Evolutionary conservation across 1,140 invertebrate species (phyloP).

Genomic region (Lepeophtheirus salmonis): DNA sequence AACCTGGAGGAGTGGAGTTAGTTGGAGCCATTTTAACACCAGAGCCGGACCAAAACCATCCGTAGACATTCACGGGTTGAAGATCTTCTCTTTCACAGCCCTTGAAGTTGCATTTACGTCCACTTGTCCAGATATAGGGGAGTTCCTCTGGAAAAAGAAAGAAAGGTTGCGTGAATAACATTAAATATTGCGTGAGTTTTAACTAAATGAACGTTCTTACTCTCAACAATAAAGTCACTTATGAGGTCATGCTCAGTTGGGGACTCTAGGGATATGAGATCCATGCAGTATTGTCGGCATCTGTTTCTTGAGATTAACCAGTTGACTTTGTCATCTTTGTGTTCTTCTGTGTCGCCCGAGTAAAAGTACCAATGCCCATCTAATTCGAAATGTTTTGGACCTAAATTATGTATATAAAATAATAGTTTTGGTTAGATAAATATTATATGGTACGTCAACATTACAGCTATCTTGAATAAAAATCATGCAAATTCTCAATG

Average conservation of each 20-base stretch:
- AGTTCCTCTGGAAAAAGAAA: conserved; percentile 44
- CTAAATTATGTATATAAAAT: conserved; percentile 31
- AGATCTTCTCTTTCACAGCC: conserved; percentile 67
- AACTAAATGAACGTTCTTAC: not conserved
- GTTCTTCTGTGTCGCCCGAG: conserved; percentile 41
- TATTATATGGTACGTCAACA: not conserved
- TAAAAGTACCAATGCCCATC: conserved; percentile 71
- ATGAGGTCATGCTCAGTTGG: conserved; percentile 74
- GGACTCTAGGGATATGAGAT: conserved; percentile 63
- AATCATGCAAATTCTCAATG: not conserved
- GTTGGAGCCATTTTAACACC: conserved; percentile 68
- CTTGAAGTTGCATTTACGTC: conserved; percentile 75
- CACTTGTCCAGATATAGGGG: conserved; percentile 80
- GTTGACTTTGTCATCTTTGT: conserved; percentile 35
- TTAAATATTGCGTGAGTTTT: too few relatives aligned
- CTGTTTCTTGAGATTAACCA: conserved; percentile 75
- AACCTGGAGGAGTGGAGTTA: conserved; percentile 37
- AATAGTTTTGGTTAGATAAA: not conserved
- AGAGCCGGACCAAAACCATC: conserved; percentile 83
- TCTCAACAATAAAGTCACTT: conserved; percentile 45
- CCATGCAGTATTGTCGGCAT: conserved; percentile 79
- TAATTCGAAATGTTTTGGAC: conserved; percentile 71
- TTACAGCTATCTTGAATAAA: not conserved
- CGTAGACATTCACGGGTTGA: conserved; percentile 59
- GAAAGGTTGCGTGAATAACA: too few relatives aligned